Evolutionary conservation across 2,113 vertebrate genomes (phyloP).

Genomic region (Periophthalmodon schlosseri): DNA sequence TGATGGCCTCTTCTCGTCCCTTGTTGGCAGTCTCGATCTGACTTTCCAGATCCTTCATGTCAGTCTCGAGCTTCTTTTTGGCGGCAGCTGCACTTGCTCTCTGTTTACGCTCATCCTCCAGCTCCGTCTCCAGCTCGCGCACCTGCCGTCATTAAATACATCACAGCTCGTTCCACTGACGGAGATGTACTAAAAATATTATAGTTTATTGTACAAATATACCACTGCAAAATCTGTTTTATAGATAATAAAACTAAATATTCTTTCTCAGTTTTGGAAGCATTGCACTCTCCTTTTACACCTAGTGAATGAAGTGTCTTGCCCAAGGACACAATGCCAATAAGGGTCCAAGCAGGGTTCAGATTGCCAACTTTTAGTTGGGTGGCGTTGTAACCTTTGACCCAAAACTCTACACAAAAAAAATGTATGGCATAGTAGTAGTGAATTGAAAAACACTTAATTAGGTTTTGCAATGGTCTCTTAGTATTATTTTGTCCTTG

Average conservation of each 20-base stretch:
- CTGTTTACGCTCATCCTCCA: slow-evolving; percentile 95
- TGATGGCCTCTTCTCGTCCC: slow-evolving; percentile 90
- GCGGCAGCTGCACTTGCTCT: slow-evolving; percentile 80
- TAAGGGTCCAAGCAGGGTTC: no score
- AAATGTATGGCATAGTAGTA: no score
- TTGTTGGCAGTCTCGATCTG: slow-evolving; percentile 87
- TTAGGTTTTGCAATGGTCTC: background rate
- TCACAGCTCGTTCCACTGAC: background rate
- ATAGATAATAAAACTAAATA: background rate
- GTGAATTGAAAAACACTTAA: background rate
- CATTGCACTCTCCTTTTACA: no score
- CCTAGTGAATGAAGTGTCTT: no score
- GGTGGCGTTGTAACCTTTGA: no score
- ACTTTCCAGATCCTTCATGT: slow-evolving; percentile 91
- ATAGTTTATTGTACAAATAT: no score
- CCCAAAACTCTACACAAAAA: no score
- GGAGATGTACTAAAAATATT: background rate
- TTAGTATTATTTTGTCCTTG: background rate
- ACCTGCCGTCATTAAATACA: slow-evolving; percentile 76
- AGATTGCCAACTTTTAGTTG: no score
- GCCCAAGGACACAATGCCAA: no score
- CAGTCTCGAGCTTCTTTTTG: slow-evolving; percentile 94
- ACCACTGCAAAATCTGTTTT: background rate
- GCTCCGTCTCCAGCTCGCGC: slow-evolving; percentile 88
- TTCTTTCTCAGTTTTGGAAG: no score